Conservation (phyloP, 1,140 invertebrate genomes). For the Conopomorpha cramerella region DNA sequence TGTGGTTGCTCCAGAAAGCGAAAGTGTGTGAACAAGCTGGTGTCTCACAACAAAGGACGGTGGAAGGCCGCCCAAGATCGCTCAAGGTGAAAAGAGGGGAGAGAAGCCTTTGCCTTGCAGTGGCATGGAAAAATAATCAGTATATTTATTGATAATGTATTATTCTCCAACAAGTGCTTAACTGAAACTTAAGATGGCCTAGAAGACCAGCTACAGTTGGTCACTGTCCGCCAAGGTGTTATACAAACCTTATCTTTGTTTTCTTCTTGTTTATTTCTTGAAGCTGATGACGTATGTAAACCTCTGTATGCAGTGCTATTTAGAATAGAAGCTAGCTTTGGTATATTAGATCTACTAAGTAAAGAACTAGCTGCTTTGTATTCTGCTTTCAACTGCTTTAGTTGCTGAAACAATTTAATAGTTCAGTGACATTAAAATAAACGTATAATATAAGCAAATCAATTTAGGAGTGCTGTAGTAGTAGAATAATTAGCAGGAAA, state of each 20-base stretch:
- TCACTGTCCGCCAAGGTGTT: no score
- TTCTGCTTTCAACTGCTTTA: slow-evolving; percentile 28
- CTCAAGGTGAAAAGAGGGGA: no score
- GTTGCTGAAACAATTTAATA: slow-evolving; percentile 19
- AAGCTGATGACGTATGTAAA: slow-evolving; percentile 25
- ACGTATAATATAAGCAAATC: background rate
- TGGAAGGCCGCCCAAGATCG: no score
- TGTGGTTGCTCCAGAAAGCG: no score
- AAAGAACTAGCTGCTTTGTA: slow-evolving; percentile 31
- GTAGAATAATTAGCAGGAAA: no score
- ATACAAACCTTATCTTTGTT: slow-evolving; percentile 26
- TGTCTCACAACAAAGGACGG: no score
- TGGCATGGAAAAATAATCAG: background rate
- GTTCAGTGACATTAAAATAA: slow-evolving; percentile 1
- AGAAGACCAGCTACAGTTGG: no score
- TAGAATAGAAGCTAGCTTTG: slow-evolving; percentile 15
- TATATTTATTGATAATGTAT: background rate
- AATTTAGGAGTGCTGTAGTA: no score
- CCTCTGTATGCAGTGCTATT: slow-evolving; percentile 9
- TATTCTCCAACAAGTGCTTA: background rate
- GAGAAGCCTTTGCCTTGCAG: no score
- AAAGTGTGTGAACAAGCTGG: no score
- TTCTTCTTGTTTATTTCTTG: slow-evolving; percentile 13
- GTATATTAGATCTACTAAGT: slow-evolving; percentile 30
- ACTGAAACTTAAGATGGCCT: no score